These are phyloP conservation scores for Aldrovandia affinis DNA, from an alignment of 2,797 vertebrate genomes.

Conservation along the genomic window DNA sequence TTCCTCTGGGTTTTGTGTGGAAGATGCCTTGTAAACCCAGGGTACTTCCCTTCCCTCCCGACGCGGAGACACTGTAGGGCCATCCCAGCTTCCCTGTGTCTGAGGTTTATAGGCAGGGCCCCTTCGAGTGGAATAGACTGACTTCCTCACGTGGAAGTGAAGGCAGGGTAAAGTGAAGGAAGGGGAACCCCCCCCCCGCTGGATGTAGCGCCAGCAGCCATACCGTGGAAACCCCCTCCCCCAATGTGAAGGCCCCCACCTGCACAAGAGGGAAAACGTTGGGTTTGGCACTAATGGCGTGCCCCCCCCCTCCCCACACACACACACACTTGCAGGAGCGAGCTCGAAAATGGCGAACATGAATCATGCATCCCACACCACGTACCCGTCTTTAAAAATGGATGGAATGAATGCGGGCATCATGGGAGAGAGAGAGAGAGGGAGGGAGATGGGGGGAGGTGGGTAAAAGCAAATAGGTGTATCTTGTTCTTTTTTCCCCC, in stretches of 20 bases:
- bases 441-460: conserved; percentile 12
- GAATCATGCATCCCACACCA: conserved; percentile 54
- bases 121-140: no score
- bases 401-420: conserved; percentile 46
- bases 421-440: conserved; percentile 25
- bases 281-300: conserved; percentile 12
- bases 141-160: background rate
- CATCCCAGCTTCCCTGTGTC: no score
- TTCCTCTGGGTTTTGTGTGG: conserved; percentile 14
- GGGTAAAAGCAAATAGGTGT: conserved; percentile 45
- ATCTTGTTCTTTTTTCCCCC: conserved; percentile 37
- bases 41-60: no score
- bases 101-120: no score
- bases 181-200: no score
- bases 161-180: no score
- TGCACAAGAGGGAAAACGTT: background rate
- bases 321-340: background rate
- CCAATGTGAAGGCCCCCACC: background rate
- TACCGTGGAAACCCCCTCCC: no score
- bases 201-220: background rate
- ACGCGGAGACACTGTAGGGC: no score
- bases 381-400: conserved; percentile 45
- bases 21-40: background rate
- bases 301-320: background rate
- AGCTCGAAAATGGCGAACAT: conserved; percentile 48